phyloP scores from a whole-genome alignment of 2,888 invertebrate species.

The Parnassius mnemosyne region DNA sequence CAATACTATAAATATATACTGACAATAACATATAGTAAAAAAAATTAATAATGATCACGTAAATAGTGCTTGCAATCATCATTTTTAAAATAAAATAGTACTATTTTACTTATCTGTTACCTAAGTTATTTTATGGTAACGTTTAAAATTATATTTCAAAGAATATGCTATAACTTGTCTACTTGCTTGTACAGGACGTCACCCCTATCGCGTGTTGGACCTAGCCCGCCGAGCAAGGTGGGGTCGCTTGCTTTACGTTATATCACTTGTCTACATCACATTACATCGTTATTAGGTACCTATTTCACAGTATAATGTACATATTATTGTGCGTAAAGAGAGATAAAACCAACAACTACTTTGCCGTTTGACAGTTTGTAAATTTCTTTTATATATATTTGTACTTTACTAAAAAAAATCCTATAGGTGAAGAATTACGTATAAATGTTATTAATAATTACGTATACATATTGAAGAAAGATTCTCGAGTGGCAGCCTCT shows the following conservation, averaged over 20 bases:
- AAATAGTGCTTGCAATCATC: no score
- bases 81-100: no score
- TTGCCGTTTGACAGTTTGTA: conserved; percentile 5
- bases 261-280: conserved; percentile 63
- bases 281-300: conserved; percentile 49
- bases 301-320: conserved; percentile 40
- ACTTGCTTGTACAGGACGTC: conserved; percentile 40
- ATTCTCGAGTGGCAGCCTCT: no score
- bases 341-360: conserved; percentile 31
- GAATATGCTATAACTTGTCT: conserved; percentile 33
- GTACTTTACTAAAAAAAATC: no score
- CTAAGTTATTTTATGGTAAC: background rate
- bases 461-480: no score
- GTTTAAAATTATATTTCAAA: conserved; percentile 5
- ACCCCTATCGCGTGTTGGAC: conserved; percentile 47
- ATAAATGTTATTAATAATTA: no score
- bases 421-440: no score
- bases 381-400: background rate
- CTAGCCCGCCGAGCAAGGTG: conserved; percentile 39
- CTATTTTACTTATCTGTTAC: no score
- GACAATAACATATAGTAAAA: no score
- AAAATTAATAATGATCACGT: no score
- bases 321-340: conserved; percentile 28
- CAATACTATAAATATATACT: no score
- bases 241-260: conserved; percentile 40